Base-by-base conservation (phyloP, 35 echinoderm and acorn worm species). In the Ophiothrix spiculata region DNA sequence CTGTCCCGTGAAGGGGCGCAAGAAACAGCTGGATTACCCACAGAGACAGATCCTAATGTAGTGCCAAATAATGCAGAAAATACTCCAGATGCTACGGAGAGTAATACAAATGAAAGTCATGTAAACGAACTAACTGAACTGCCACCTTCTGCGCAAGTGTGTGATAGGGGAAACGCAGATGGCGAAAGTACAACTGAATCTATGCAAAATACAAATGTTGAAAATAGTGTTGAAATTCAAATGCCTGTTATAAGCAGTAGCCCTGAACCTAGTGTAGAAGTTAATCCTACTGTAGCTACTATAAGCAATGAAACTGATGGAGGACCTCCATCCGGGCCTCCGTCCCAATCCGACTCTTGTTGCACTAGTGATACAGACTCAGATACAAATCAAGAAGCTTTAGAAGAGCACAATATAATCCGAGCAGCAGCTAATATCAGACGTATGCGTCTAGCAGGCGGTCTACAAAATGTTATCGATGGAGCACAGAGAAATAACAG, bases 281-380 rank as follows among this genome's bases (percentile, higher is more conserved):
- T 23, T 21, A 81, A 31, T 28, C 69, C 84, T 4, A 56, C 40
- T 32, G 85, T 78, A 11, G 54, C 74, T 45, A 23, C 79, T 19
- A 37, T 69, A 56, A 37, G 81, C 36, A 42, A 35, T 8, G 87
- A 89, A 33, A 56, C 39, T 19, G 32, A 14, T 4, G 21, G 54
- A 35, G 81, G 79, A 25, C 40, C 40, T 11, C 37, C 31, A 13
- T 1, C 13, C 56, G 49, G 64, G 39, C 83, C 79, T 6, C 73
- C 34, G 36, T 34, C 74, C 0, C 87, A 93, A 31, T 86, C 90
- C 1, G 64, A 87, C 21, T 90, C 87, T 40, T 82, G 87, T 39
- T 87, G 83, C 23, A 90, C 88, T n/a, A 90, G 91, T 0, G 94
- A 97, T 49, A 97, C 94, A 37, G 94, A 97, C 84, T 97, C 94